Evolutionary conservation across 2,113 vertebrate genomes (phyloP).

Genomic region (Apteryx owenii): DNA sequence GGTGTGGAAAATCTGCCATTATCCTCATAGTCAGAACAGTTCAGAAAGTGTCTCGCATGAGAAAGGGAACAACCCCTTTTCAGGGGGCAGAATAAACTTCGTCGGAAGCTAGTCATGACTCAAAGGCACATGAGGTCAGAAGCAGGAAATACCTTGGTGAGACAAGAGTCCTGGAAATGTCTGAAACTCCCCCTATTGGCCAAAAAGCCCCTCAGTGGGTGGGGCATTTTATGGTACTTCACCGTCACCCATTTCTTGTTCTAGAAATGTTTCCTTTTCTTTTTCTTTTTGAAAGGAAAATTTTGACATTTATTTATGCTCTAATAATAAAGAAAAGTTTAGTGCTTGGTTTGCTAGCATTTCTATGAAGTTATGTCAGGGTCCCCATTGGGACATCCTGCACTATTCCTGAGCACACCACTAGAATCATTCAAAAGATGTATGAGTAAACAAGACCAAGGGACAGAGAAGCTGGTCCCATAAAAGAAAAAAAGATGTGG

Average conservation of each 20-base stretch:
- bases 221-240: conserved; percentile 10
- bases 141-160: not conserved
- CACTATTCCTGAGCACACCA: not conserved
- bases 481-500: not conserved
- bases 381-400: not conserved
- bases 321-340: not conserved
- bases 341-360: not conserved
- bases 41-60: not conserved
- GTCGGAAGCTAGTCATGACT: not conserved
- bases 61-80: not conserved
- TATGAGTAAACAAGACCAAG: not conserved
- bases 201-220: not conserved
- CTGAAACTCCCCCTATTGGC: not conserved
- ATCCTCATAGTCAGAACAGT: not conserved
- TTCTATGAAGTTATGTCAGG: not conserved
- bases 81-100: not conserved
- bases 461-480: not conserved
- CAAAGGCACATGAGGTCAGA: not conserved
- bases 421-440: not conserved
- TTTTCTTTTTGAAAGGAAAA: conserved; percentile 28
- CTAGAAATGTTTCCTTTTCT: not conserved
- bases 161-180: not conserved
- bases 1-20: not conserved
- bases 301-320: conserved; percentile 49
- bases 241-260: not conserved